Conservation (phyloP, 1,140 invertebrate genomes). For the Pogonus chalceus region DNA sequence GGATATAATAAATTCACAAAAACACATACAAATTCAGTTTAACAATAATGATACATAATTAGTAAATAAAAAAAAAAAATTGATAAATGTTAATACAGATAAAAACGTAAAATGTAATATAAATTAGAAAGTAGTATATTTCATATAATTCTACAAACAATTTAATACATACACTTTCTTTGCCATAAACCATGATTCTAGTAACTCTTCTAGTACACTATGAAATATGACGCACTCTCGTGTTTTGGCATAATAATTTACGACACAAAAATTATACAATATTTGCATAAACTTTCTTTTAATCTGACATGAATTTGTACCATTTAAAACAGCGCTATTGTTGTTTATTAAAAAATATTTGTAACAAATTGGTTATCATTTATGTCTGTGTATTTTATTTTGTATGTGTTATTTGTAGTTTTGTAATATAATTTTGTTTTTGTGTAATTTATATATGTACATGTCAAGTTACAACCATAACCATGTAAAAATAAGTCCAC, state of each 20-base stretch:
- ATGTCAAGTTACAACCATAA: slow-evolving; percentile 24
- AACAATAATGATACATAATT: too few relatives aligned
- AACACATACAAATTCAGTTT: too few relatives aligned
- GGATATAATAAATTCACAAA: too few relatives aligned
- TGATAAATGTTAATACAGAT: too few relatives aligned
- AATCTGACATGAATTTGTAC: slow-evolving; percentile 33
- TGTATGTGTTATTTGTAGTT: slow-evolving; percentile 16
- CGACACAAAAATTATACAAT: not conserved
- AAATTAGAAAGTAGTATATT: not conserved
- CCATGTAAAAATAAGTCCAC: not conserved
- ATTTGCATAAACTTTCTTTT: not conserved
- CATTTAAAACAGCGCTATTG: slow-evolving; percentile 32
- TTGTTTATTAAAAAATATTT: slow-evolving; percentile 16
- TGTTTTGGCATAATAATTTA: not conserved
- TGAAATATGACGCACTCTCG: not conserved
- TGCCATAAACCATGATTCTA: not conserved
- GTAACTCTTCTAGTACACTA: not conserved
- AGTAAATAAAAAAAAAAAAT: too few relatives aligned
- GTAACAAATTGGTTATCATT: slow-evolving; percentile 27
- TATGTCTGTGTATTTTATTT: slow-evolving; percentile 20
- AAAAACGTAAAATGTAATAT: not conserved
- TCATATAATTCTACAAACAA: not conserved
- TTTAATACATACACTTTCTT: not conserved
- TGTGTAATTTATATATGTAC: slow-evolving; percentile 27
- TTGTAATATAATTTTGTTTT: slow-evolving; percentile 15